Evolutionary conservation across 2,113 vertebrate genomes (phyloP).

Genomic region (Candoia aspera): DNA sequence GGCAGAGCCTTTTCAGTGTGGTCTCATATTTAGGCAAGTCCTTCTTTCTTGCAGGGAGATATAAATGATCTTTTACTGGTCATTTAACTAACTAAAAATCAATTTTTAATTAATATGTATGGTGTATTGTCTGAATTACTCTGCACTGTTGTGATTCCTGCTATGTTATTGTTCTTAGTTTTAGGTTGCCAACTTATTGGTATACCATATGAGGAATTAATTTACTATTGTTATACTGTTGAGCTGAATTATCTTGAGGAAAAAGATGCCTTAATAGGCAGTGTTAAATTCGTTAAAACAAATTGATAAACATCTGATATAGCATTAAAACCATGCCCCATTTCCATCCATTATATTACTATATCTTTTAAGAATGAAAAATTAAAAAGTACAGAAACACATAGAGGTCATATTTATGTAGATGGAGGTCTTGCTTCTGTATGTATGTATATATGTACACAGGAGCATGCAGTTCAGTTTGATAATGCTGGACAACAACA

Average conservation of each 20-base stretch:
- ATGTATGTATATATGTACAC: no score
- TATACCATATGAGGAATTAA: neutral
- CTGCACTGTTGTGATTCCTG: neutral
- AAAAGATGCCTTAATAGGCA: no score
- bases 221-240: neutral
- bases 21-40: neutral
- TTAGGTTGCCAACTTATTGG: neutral
- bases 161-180: neutral
- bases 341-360: neutral
- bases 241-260: neutral
- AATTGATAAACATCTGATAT: neutral
- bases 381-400: neutral
- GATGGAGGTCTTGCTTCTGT: no score
- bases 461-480: no score
- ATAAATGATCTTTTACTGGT: neutral
- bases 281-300: neutral
- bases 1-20: neutral
- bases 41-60: neutral
- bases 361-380: neutral
- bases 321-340: neutral
- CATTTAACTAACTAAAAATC: neutral
- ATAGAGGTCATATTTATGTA: neutral
- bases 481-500: no score
- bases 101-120: neutral
- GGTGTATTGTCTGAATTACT: neutral